These are phyloP conservation scores for Atherinosoma microstoma DNA, from an alignment of 2,797 vertebrate species.

Conservation along the genomic window DNA sequence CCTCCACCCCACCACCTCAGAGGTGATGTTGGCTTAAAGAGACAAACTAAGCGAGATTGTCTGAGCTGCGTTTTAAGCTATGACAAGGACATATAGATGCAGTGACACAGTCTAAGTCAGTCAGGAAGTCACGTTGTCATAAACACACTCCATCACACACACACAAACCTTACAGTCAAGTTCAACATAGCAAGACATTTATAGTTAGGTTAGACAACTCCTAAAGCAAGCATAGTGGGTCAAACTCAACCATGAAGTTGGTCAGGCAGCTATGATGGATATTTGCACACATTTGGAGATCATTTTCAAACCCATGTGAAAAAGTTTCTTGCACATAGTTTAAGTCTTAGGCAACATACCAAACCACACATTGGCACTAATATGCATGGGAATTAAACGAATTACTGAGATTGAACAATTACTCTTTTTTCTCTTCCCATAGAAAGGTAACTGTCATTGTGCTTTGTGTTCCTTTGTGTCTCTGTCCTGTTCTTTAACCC, in stretches of 20 bases:
- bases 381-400: neutral
- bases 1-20: conserved; percentile 26
- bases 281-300: no score
- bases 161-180: neutral
- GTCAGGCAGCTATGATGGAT: no score
- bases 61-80: conserved; percentile 29
- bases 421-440: neutral
- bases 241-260: no score
- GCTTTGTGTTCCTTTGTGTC: neutral
- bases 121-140: conserved; percentile 32
- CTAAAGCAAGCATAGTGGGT: neutral
- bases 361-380: neutral
- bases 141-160: neutral
- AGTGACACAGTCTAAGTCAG: conserved; percentile 57
- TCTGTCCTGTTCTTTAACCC: neutral
- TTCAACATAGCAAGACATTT: neutral
- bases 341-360: neutral
- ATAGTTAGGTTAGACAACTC: neutral
- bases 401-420: neutral
- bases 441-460: neutral
- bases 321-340: no score
- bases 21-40: conserved; percentile 79
- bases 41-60: conserved; percentile 62
- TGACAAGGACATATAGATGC: conserved; percentile 60
- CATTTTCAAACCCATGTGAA: no score